Evolutionary conservation across 2,888 invertebrate species (phyloP).

Genomic region (Acleris sparsana): DNA sequence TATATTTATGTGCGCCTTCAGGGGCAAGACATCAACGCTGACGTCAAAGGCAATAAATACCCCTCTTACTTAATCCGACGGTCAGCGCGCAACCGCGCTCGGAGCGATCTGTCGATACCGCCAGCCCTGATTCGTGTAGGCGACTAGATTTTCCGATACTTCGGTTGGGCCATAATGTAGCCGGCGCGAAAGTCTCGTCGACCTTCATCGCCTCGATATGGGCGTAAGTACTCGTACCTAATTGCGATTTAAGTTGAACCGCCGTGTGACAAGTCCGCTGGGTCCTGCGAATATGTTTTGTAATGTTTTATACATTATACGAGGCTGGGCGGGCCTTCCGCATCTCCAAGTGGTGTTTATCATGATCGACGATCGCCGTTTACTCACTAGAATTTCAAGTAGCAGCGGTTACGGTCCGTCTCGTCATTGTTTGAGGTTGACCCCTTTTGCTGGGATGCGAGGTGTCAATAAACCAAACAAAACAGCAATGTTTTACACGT

Average conservation of each 20-base stretch:
- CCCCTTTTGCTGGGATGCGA: constrained; percentile 12
- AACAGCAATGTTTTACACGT: background rate
- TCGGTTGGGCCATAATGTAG: constrained; percentile 69
- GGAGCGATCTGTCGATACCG: constrained; percentile 21
- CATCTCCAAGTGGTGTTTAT: constrained; percentile 29
- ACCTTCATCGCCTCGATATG: constrained; percentile 79
- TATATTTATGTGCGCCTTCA: constrained; percentile 4
- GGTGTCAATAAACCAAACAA: constrained; percentile 10
- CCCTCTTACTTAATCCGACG: constrained; percentile 24
- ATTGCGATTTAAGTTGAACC: constrained; percentile 47
- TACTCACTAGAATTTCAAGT: constrained; percentile 32
- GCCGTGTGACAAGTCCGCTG: constrained; percentile 33
- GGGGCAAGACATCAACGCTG: constrained; percentile 9
- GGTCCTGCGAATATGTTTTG: constrained; percentile 25
- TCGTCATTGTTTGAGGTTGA: constrained; percentile 18
- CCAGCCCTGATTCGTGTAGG: constrained; percentile 60
- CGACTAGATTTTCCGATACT: constrained; percentile 73
- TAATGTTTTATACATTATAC: constrained; percentile 44
- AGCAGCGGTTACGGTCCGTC: constrained; percentile 16
- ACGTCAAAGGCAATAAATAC: constrained; percentile 26
- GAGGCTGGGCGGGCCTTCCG: constrained; percentile 33
- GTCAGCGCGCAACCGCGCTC: constrained; percentile 14
- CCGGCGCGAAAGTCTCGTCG: constrained; percentile 79
- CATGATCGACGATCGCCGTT: constrained; percentile 27
- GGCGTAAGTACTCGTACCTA: constrained; percentile 70